A percentile compares a stretch with the other conserved stretches of the same genome.
These are phyloP conservation scores for Elephantulus edwardii DNA, from an alignment of 2,113 vertebrate genomes.

Conservation along the genomic window DNA sequence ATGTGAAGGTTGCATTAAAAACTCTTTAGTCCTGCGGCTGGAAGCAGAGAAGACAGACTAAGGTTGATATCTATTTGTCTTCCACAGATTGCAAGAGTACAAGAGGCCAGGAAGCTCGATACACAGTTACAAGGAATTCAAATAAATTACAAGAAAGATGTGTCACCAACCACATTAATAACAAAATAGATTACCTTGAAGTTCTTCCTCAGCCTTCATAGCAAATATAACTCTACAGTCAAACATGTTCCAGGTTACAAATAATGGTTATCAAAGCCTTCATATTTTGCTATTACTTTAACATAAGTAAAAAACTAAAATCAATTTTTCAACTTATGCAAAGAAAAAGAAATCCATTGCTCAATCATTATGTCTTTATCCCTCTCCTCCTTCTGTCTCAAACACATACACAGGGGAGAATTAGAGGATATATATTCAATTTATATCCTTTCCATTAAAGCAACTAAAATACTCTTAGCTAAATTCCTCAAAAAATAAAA, in stretches of 20 bases:
- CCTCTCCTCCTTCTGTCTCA: background rate
- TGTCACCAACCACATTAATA: background rate
- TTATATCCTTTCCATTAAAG: constrained; percentile 58
- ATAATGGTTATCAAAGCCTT: background rate
- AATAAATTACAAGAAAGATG: constrained; percentile 41
- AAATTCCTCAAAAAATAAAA: constrained; percentile 52
- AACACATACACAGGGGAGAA: background rate
- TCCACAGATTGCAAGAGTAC: background rate
- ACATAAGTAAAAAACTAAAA: constrained; percentile 29
- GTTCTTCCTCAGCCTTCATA: background rate
- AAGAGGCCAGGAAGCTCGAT: background rate
- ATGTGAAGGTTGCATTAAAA: background rate
- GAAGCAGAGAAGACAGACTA: constrained; percentile 9
- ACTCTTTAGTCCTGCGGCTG: background rate
- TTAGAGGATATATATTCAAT: background rate
- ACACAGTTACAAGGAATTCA: constrained; percentile 11
- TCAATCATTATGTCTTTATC: background rate
- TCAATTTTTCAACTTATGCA: background rate
- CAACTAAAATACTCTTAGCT: constrained; percentile 39
- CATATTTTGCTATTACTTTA: background rate
- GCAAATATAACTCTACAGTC: background rate
- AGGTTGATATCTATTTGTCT: background rate
- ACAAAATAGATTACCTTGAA: constrained; percentile 9
- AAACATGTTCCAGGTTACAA: constrained; percentile 21
- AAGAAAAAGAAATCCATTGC: background rate